phyloP scores from a whole-genome alignment of 2,797 vertebrate species.

The Schizothorax lantsangensis region DNA sequence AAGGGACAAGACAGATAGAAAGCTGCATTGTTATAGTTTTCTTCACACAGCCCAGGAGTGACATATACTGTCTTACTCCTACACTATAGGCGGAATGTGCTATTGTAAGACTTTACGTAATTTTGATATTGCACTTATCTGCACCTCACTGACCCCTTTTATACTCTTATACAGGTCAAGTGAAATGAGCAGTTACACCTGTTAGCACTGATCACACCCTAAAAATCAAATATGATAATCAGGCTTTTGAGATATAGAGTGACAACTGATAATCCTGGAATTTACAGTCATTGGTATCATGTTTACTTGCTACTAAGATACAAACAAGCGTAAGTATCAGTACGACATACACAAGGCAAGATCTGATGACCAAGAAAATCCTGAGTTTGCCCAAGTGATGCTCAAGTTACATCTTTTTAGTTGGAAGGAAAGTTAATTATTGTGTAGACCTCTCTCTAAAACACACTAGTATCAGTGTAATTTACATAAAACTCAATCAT shows the following conservation, averaged over 20 bases:
- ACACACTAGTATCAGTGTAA: not conserved
- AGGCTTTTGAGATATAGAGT: not conserved
- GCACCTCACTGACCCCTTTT: not conserved
- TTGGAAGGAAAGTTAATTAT: not conserved
- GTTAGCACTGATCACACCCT: slow-evolving; percentile 2
- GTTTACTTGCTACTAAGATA: not conserved
- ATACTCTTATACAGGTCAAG: not conserved
- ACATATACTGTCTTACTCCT: not conserved
- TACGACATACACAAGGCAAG: not conserved
- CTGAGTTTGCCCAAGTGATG: not conserved
- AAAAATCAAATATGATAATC: not conserved
- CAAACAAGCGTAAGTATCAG: not conserved
- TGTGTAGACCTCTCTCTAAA: not conserved
- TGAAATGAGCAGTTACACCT: slow-evolving; percentile 10
- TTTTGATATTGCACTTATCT: not conserved
- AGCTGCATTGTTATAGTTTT: not conserved
- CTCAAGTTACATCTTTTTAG: not conserved
- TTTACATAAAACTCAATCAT: not conserved
- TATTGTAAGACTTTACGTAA: not conserved
- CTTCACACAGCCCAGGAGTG: not conserved
- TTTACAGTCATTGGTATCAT: not conserved
- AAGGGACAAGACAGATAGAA: not conserved
- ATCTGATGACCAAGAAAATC: not conserved
- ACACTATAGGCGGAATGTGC: not conserved
- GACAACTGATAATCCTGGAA: not conserved